Evolutionary conservation across 2,113 vertebrate genomes (phyloP).

Genomic region (Prunella fulvescens): DNA sequence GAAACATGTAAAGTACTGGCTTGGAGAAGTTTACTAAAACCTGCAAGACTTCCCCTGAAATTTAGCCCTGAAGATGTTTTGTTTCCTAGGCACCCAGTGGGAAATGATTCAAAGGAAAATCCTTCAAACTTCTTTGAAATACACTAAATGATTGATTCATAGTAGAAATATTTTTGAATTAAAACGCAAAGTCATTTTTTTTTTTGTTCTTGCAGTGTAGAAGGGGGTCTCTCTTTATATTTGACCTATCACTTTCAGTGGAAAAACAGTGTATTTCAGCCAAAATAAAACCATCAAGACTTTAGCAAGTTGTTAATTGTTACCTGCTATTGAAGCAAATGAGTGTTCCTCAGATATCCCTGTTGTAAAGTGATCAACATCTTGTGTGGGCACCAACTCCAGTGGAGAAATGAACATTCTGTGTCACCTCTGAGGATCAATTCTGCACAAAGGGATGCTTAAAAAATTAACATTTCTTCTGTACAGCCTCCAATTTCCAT

Average conservation of each 20-base stretch:
- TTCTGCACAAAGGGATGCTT: background rate
- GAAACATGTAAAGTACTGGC: slow-evolving; percentile 72
- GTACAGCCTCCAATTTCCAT: background rate
- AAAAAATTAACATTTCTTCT: background rate
- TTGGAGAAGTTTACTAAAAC: slow-evolving; percentile 78
- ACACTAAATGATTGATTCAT: slow-evolving; percentile 72
- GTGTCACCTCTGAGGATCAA: background rate
- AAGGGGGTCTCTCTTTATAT: background rate
- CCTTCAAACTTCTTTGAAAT: slow-evolving; percentile 69
- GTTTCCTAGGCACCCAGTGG: slow-evolving; percentile 60
- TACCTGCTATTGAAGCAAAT: background rate
- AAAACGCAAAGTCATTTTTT: slow-evolving; percentile 3
- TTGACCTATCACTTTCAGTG: background rate
- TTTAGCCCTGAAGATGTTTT: slow-evolving; percentile 72
- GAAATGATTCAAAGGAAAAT: slow-evolving; percentile 73
- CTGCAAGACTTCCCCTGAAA: slow-evolving; percentile 74
- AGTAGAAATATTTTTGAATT: slow-evolving; percentile 70
- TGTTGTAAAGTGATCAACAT: background rate
- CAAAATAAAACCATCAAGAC: background rate
- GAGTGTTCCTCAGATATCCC: background rate
- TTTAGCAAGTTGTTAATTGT: background rate
- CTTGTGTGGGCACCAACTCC: background rate
- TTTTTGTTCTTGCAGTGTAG: background rate
- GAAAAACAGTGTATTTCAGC: background rate
- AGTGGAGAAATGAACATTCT: background rate